A percentile compares a stretch with the other conserved stretches of the same genome.
Evolutionary conservation across 2,113 vertebrate species (phyloP).

Genomic region (Vireo altiloquus): DNA sequence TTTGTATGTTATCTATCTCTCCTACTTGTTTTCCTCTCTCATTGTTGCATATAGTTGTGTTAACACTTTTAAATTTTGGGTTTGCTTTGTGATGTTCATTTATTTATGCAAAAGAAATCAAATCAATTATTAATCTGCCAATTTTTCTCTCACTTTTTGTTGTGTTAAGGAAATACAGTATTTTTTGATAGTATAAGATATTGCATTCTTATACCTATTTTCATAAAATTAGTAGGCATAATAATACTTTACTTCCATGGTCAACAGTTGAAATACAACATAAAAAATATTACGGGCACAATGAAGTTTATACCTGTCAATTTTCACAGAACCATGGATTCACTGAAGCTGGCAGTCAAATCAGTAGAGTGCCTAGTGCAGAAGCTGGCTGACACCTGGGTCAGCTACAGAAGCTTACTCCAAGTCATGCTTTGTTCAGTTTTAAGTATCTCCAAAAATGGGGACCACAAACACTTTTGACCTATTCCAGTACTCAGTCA

Average conservation of each 20-base stretch:
- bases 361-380: not conserved
- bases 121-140: not conserved
- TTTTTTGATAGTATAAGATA: not conserved
- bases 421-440: not conserved
- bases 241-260: not conserved
- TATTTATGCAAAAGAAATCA: not conserved
- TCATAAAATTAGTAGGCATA: not conserved
- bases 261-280: not conserved
- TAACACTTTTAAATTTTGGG: not conserved
- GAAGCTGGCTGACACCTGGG: not conserved
- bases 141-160: not conserved
- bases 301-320: not conserved
- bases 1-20: not conserved
- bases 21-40: not conserved
- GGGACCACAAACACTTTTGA: not conserved
- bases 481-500: not conserved
- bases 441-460: not conserved
- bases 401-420: not conserved
- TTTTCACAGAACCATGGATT: not conserved
- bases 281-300: not conserved
- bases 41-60: not conserved
- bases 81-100: not conserved
- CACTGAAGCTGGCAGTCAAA: not conserved
- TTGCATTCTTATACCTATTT: not conserved
- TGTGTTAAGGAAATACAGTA: not conserved